Evolutionary conservation across 2,888 invertebrate species (phyloP).

Genomic region (Habrosyne pyritoides): DNA sequence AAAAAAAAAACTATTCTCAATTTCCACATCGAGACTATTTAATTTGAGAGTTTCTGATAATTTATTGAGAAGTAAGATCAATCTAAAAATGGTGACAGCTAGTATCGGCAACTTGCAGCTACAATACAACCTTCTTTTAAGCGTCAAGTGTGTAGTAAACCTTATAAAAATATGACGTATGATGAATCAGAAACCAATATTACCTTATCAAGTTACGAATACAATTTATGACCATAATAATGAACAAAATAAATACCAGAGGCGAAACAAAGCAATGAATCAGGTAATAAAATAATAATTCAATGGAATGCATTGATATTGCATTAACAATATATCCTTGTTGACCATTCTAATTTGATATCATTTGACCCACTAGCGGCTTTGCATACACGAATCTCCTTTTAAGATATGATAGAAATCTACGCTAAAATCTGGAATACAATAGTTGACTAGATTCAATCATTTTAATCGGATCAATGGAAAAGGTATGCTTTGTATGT

Average conservation of each 20-base stretch:
- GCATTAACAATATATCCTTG: neutral
- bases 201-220: neutral
- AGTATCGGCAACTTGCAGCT: no score
- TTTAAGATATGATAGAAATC: constrained; percentile 1
- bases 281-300: neutral
- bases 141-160: neutral
- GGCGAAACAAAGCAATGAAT: constrained; percentile 1
- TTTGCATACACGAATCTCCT: constrained; percentile 2
- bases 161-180: neutral
- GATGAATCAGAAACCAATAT: neutral
- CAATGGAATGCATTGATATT: neutral
- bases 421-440: neutral
- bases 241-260: constrained; percentile 1
- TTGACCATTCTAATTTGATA: constrained; percentile 2
- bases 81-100: no score
- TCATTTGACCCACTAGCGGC: neutral
- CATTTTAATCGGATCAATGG: neutral
- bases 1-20: no score
- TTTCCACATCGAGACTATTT: no score
- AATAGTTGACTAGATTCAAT: neutral
- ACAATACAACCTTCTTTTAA: no score
- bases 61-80: no score
- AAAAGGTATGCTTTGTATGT: neutral
- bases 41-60: no score
- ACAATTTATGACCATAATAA: constrained; percentile 1